phyloP scores from a whole-genome alignment of 2,113 vertebrate species.

The Pampusana beccarii region DNA sequence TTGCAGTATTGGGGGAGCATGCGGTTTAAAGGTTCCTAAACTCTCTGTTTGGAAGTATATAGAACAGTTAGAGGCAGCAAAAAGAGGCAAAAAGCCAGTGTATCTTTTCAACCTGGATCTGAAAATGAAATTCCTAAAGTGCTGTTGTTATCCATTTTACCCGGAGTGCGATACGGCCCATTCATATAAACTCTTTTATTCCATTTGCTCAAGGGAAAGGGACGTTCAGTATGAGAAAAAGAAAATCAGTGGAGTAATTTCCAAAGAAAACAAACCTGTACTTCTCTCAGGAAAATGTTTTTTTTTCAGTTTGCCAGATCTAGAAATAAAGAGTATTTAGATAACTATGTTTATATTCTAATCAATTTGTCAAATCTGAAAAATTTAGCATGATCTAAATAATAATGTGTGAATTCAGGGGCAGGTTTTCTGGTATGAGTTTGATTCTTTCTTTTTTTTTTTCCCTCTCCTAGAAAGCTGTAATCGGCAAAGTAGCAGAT shows the following conservation, averaged over 20 bases:
- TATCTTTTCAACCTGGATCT: not conserved
- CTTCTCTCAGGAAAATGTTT: not conserved
- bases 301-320: slow-evolving; percentile 44
- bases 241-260: slow-evolving; percentile 43
- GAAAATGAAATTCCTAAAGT: slow-evolving; percentile 32
- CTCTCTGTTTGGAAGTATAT: not conserved
- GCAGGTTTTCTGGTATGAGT: not conserved
- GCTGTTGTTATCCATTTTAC: not conserved
- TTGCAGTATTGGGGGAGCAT: slow-evolving; percentile 7
- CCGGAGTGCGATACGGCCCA: not conserved
- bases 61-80: not conserved
- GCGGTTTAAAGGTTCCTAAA: not conserved
- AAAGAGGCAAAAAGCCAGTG: not conserved
- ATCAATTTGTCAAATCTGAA: slow-evolving; percentile 62
- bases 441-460: not conserved
- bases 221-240: slow-evolving; percentile 24
- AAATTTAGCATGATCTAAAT: slow-evolving; percentile 16
- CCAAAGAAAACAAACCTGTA: slow-evolving; percentile 26
- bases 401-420: not conserved
- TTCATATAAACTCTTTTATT: not conserved
- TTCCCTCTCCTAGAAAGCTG: slow-evolving; percentile 26
- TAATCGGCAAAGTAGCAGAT: slow-evolving; percentile 25
- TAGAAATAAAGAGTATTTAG: slow-evolving; percentile 54
- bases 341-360: slow-evolving; percentile 45
- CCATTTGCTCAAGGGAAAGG: not conserved